A percentile compares a stretch with the other conserved stretches of the same genome.
These are phyloP conservation scores for Cylas formicarius DNA, from an alignment of 1,140 invertebrate genomes.

Conservation along the genomic window DNA sequence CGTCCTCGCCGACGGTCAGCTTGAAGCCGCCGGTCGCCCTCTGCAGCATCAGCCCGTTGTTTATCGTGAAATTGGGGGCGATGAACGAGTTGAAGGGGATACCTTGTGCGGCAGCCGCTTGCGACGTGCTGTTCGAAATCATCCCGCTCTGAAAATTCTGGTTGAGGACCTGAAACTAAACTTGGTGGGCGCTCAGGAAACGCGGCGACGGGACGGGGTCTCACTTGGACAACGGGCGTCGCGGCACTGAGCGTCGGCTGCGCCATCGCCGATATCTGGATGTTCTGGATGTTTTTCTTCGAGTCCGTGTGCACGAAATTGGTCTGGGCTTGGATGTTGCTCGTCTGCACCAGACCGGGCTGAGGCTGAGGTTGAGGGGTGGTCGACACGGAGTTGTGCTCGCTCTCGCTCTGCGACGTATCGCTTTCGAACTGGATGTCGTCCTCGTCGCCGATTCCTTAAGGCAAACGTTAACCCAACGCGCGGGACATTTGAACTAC, in stretches of 20 bases:
- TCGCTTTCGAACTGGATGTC: constrained; percentile 42
- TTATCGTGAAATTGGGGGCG: constrained; percentile 40
- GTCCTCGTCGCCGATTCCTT: constrained; percentile 39
- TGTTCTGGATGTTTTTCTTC: constrained; percentile 34
- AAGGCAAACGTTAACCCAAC: background rate
- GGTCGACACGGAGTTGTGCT: constrained; percentile 31
- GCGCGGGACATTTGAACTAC: background rate
- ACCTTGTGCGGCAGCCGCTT: constrained; percentile 25
- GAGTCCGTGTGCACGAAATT: constrained; percentile 21
- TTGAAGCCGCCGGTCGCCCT: constrained; percentile 37
- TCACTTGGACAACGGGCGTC: constrained; percentile 33
- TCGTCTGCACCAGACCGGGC: constrained; percentile 19
- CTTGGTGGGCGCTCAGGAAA: background rate
- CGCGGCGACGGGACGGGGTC: background rate
- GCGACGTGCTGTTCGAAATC: constrained; percentile 31
- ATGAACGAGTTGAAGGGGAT: constrained; percentile 37
- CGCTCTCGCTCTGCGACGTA: constrained; percentile 38
- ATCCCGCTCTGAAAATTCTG: constrained; percentile 34
- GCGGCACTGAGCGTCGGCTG: constrained; percentile 32
- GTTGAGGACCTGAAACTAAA: constrained; percentile 19
- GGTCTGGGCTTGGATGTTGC: constrained; percentile 17
- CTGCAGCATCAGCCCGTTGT: constrained; percentile 39
- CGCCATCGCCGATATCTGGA: constrained; percentile 33
- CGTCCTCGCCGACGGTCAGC: constrained; percentile 39
- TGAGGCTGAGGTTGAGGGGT: constrained; percentile 26